phyloP scores from a whole-genome alignment of 2,113 vertebrate species.

The human (Homo sapiens) region DNA sequence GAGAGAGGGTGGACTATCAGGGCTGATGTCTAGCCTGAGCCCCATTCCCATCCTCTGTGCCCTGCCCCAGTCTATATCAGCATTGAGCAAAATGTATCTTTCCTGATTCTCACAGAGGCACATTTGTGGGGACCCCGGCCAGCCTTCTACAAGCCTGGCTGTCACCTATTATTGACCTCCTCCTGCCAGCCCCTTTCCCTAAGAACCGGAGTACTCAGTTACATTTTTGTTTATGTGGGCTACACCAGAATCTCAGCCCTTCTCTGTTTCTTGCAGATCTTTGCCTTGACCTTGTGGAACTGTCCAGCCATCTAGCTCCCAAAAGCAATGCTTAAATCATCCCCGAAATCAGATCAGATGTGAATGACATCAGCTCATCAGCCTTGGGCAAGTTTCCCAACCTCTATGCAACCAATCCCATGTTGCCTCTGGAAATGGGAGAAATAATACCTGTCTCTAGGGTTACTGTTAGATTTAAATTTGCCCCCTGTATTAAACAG shows the following conservation, averaged over 20 bases:
- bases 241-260: background rate
- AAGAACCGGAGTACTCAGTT: background rate
- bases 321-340: background rate
- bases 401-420: background rate
- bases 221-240: background rate
- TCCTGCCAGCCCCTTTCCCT: background rate
- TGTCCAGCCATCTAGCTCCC: too few relatives aligned
- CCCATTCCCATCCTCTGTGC: too few relatives aligned
- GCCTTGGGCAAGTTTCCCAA: background rate
- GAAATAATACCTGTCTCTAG: too few relatives aligned
- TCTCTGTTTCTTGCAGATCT: background rate
- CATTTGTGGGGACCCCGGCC: too few relatives aligned
- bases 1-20: rapidly evolving
- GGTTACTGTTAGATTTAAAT: background rate
- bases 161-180: rapidly evolving
- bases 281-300: too few relatives aligned
- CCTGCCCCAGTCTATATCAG: too few relatives aligned
- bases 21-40: background rate
- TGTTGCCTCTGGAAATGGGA: background rate
- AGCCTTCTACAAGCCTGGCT: background rate
- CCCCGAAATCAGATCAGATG: background rate
- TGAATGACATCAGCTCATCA: background rate
- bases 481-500: background rate
- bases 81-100: too few relatives aligned
- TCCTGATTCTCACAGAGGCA: background rate